These are phyloP conservation scores for Noctua pronuba DNA, from an alignment of 2,888 invertebrate genomes.

Conservation along the genomic window DNA sequence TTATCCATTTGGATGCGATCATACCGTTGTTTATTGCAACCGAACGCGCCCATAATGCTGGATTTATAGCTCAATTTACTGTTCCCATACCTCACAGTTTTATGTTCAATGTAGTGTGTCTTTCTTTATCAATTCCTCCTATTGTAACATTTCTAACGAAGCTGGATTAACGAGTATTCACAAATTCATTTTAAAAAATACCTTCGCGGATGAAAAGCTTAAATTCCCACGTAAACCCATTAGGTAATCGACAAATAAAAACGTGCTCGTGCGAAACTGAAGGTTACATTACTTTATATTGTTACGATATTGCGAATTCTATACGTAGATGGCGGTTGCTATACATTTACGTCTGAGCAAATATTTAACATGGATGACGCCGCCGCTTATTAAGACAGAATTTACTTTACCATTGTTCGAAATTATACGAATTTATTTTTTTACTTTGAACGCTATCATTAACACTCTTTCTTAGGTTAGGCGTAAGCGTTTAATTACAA, in stretches of 20 bases:
- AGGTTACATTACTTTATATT: slow-evolving; percentile 51
- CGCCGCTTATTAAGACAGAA: slow-evolving; percentile 21
- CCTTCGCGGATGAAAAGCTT: slow-evolving; percentile 33
- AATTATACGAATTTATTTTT: slow-evolving; percentile 9
- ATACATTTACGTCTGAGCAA: slow-evolving; percentile 47
- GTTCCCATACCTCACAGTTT: slow-evolving; percentile 64
- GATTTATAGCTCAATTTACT: slow-evolving; percentile 73
- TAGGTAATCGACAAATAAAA: slow-evolving; percentile 58
- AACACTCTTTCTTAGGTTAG: slow-evolving; percentile 13
- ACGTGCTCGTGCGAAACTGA: slow-evolving; percentile 42
- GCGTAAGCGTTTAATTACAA: slow-evolving; percentile 38
- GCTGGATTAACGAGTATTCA: slow-evolving; percentile 23
- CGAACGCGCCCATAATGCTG: slow-evolving; percentile 52
- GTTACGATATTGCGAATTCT: slow-evolving; percentile 43
- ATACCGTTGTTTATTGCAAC: slow-evolving; percentile 65
- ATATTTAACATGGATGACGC: slow-evolving; percentile 44
- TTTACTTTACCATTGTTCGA: slow-evolving; percentile 25
- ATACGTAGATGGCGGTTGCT: slow-evolving; percentile 42
- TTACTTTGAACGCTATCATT: slow-evolving; percentile 2
- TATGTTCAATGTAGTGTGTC: slow-evolving; percentile 55
- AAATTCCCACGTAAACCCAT: slow-evolving; percentile 44
- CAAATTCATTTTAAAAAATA: slow-evolving; percentile 23
- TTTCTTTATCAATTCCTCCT: slow-evolving; percentile 37
- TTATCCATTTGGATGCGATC: slow-evolving; percentile 58
- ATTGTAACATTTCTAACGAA: slow-evolving; percentile 31